Evolutionary conservation across 2,888 invertebrate species (phyloP).

Genomic region (Torymus texanus): DNA sequence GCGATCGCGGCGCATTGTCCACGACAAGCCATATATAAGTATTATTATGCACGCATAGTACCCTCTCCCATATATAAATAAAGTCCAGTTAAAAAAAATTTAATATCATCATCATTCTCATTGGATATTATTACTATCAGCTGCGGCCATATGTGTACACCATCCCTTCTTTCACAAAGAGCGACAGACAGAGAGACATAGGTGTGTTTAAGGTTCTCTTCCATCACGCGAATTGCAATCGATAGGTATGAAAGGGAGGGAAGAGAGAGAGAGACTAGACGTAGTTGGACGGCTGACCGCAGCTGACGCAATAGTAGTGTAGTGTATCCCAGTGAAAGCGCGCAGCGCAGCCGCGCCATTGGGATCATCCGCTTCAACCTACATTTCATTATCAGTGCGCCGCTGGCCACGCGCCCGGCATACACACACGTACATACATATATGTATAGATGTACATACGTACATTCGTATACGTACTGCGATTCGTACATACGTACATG

Average conservation of each 20-base stretch:
- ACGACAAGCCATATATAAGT: constrained; percentile 60
- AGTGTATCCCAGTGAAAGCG: constrained; percentile 22
- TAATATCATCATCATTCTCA: too few species aligned
- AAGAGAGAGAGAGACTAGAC: too few species aligned
- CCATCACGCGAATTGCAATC: constrained; percentile 53
- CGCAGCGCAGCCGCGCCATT: neutral
- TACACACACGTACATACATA: too few species aligned
- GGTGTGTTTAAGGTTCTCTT: neutral
- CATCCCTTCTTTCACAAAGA: too few species aligned
- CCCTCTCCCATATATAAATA: too few species aligned
- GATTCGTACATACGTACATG: too few species aligned
- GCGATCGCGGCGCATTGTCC: constrained; percentile 54
- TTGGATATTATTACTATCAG: too few species aligned
- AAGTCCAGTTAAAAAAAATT: too few species aligned
- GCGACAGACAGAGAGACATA: too few species aligned
- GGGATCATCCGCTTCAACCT: constrained; percentile 17
- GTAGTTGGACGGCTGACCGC: constrained; percentile 15
- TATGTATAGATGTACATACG: too few species aligned
- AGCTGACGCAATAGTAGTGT: constrained; percentile 22
- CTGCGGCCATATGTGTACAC: too few species aligned
- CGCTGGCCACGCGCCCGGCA: neutral
- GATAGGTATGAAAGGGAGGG: constrained; percentile 15
- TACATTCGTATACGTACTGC: too few species aligned
- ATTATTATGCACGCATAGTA: constrained; percentile 22
- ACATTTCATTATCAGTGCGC: constrained; percentile 52